Percentiles rank a stretch among this genome's conserved stretches.
These are phyloP conservation scores for Himalopsyche japonica DNA, from an alignment of 2,888 invertebrate species.

Conservation along the genomic window DNA sequence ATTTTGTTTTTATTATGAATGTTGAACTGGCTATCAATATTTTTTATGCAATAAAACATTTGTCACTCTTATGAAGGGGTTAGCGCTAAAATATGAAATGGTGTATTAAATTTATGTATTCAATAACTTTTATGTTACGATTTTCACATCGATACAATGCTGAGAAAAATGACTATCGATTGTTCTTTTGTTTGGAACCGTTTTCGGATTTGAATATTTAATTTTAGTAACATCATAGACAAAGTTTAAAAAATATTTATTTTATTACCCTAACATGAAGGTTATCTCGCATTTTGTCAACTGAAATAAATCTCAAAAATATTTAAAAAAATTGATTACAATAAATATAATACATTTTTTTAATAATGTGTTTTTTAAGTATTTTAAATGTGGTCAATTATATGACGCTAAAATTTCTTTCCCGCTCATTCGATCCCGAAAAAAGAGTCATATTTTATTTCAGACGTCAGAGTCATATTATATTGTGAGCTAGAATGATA, in stretches of 20 bases:
- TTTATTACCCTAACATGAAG: too few relatives aligned
- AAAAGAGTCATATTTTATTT: too few relatives aligned
- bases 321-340: too few relatives aligned
- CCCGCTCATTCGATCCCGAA: too few relatives aligned
- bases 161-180: constrained; percentile 27
- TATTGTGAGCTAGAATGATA: too few relatives aligned
- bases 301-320: neutral
- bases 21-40: constrained; percentile 29
- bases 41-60: constrained; percentile 19
- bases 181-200: neutral
- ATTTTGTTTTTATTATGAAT: constrained; percentile 27
- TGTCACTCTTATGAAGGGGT: constrained; percentile 15
- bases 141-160: constrained; percentile 24
- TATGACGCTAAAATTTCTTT: too few relatives aligned
- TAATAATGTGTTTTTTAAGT: too few relatives aligned
- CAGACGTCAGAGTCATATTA: too few relatives aligned
- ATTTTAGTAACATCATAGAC: neutral
- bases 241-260: neutral
- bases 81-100: neutral
- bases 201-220: neutral
- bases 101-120: neutral
- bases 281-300: neutral
- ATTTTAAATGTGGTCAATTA: too few relatives aligned
- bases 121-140: constrained; percentile 13
- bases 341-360: too few relatives aligned